Conservation (phyloP, 2,113 vertebrate genomes). For the Eptesicus fuscus region DNA sequence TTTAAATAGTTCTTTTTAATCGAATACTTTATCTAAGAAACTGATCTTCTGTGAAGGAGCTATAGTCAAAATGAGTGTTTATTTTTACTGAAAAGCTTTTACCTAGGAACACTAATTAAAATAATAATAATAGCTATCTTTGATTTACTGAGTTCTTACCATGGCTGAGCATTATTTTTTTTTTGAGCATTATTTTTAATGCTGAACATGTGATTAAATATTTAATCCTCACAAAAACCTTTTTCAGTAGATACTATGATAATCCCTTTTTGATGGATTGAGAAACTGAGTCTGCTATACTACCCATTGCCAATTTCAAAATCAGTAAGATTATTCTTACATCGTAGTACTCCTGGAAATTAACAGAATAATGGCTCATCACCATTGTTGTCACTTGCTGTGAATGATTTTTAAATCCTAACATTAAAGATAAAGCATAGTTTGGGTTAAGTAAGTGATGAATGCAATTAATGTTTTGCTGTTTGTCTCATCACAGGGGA, state of each 20-base stretch:
- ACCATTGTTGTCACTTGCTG: not conserved
- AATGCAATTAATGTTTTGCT: not conserved
- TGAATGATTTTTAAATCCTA: not conserved
- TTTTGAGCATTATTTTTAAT: not conserved
- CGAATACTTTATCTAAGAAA: not conserved
- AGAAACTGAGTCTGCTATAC: not conserved
- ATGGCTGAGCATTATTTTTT: not conserved
- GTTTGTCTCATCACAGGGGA: constrained; percentile 73
- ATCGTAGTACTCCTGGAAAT: not conserved
- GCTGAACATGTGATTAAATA: not conserved
- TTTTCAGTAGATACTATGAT: not conserved
- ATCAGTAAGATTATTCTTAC: not conserved
- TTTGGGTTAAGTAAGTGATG: not conserved
- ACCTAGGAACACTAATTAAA: not conserved
- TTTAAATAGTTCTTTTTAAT: not conserved
- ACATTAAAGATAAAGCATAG: not conserved
- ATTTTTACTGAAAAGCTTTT: not conserved
- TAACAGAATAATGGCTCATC: not conserved
- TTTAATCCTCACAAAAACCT: not conserved
- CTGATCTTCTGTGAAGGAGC: not conserved
- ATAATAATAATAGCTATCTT: not conserved
- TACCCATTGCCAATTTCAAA: not conserved
- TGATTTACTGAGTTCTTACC: not conserved
- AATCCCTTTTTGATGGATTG: not conserved
- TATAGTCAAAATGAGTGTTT: not conserved